Base-by-base conservation (phyloP, 2,888 invertebrate genomes). In the Plagodis dolabraria region DNA sequence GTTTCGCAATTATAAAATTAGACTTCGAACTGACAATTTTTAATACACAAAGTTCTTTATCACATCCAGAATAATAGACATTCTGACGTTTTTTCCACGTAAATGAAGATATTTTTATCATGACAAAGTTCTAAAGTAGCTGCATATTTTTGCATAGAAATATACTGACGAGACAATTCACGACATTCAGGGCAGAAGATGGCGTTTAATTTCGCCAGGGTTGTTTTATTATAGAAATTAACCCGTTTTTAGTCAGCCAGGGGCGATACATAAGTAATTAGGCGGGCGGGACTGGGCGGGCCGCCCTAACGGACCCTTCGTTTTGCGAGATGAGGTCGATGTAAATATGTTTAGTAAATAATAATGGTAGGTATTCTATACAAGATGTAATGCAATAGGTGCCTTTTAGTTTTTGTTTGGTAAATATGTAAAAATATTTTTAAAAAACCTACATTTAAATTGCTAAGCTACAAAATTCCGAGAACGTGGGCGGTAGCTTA, bases 161-260 rank as follows among this genome's bases (percentile, higher is more conserved):
- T 38, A 47, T 11, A 58, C 9, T 56, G 11, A 51, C 35, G 6
- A 50, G 45, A 57, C 60, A 22, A 8, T 64, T 22, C n/a, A 65
- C 63, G 65, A 57, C 64, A 72, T 70, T 68, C 75, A 64, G 64
- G 60, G 67, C 64, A 53, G 50, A 51, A 76, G 81, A 82, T 79
- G 74, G 78, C 78, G 68, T 85, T 85, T 82, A 81, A 83, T 86
- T 83, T 81, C 69, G 64, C 64, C 64, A 57, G 62, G 68, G 65
- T 73, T 85, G 83, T 87, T 86, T 87, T 86, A 87, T 87, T 81
- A 83, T 75, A 77, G 82, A 84, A 85, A 86, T 87, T 85, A 88
- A 85, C 87, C 83, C 83, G 85, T 87, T 89, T 83, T 83, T 81
- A 82, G 80, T 79, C 75, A 76, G 75, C 69, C 65, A 63, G 68